Percentiles rank a stretch among this genome's conserved stretches.
These are phyloP conservation scores for Euura lappo DNA, from an alignment of 1,140 invertebrate genomes.

Conservation along the genomic window DNA sequence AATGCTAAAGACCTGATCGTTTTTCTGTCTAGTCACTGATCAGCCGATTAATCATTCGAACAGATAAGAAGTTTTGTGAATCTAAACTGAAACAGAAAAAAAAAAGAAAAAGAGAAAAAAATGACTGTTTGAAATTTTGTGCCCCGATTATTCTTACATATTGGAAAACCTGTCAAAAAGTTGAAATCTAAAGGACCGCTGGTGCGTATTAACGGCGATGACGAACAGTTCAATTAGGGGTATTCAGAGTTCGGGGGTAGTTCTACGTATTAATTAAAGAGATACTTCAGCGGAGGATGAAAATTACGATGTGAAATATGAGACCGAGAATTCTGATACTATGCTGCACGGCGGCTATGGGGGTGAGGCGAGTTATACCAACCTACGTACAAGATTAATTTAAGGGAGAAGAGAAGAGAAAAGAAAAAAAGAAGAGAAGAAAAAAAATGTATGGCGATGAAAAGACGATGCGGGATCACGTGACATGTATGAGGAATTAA, in stretches of 20 bases:
- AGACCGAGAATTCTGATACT: not conserved
- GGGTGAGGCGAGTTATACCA: too few species aligned
- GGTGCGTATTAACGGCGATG: not conserved
- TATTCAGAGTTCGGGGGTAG: not conserved
- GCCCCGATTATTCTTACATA: not conserved
- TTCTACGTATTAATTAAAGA: not conserved
- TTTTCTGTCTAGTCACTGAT: too few species aligned
- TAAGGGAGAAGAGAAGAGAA: not conserved
- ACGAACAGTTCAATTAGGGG: constrained; percentile 5
- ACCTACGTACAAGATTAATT: not conserved
- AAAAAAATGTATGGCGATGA: not conserved
- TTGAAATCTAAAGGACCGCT: not conserved
- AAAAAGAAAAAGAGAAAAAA: too few species aligned
- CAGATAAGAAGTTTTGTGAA: too few species aligned
- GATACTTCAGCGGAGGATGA: not conserved
- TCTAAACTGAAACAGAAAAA: too few species aligned
- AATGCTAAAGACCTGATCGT: too few species aligned
- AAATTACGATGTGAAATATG: constrained; percentile 5
- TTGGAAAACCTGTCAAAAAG: not conserved
- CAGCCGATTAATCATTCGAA: too few species aligned
- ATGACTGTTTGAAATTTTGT: too few species aligned
- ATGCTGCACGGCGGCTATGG: too few species aligned
- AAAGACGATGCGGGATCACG: not conserved
- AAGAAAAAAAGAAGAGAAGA: constrained; percentile 1
- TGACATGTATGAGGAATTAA: not conserved